Evolutionary conservation across 2,113 vertebrate genomes (phyloP).

Genomic region (Orycteropus afer): DNA sequence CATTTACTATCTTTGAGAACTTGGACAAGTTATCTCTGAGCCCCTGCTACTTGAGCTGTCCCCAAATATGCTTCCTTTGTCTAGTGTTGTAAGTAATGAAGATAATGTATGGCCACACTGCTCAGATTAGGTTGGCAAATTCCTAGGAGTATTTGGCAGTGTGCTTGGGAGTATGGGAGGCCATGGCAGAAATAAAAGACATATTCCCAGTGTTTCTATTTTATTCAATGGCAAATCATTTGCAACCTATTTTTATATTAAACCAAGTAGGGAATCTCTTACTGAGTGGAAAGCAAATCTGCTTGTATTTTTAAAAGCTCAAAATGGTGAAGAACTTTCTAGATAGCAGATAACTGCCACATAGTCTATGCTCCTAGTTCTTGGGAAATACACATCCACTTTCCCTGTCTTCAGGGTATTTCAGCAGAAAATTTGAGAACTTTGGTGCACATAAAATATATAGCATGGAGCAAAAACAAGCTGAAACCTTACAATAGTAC

Average conservation of each 20-base stretch:
- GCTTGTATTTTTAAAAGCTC: constrained; percentile 72
- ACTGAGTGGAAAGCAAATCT: constrained; percentile 63
- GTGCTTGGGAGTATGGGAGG: constrained; percentile 70
- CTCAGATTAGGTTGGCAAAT: constrained; percentile 78
- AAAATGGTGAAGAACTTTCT: constrained; percentile 52
- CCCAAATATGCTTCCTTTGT: constrained; percentile 52
- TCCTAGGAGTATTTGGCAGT: constrained; percentile 77
- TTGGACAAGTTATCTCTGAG: constrained; percentile 38
- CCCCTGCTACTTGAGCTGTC: constrained; percentile 48
- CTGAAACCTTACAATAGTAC: not conserved
- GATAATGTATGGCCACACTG: constrained; percentile 75
- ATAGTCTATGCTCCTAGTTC: not conserved
- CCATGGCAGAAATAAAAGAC: constrained; percentile 76
- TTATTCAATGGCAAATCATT: constrained; percentile 71
- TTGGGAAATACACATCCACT: not conserved
- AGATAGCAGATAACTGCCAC: constrained; percentile 28
- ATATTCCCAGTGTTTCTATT: constrained; percentile 75
- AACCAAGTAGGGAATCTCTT: constrained; percentile 63
- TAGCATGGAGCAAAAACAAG: not conserved
- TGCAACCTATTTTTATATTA: constrained; percentile 74
- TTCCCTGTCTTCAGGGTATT: not conserved
- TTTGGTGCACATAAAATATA: not conserved
- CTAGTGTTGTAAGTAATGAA: constrained; percentile 70
- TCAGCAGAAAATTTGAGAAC: not conserved
- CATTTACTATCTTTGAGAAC: not conserved